These are phyloP conservation scores for Esox lucius DNA, from an alignment of 2,797 vertebrate species.

Conservation along the genomic window DNA sequence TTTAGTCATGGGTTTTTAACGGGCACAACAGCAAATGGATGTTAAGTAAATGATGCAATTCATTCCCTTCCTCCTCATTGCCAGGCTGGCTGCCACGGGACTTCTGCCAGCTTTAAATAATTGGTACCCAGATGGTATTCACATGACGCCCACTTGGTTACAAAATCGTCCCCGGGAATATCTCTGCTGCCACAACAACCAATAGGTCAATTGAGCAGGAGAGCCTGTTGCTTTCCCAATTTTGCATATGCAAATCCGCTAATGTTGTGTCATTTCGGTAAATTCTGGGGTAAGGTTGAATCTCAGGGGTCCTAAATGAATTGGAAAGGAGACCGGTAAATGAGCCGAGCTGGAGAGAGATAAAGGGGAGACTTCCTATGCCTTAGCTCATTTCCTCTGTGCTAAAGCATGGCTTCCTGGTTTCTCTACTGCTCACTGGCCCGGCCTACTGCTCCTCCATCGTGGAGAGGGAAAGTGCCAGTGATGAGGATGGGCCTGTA, in stretches of 20 bases:
- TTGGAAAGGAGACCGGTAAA: slow-evolving; percentile 82
- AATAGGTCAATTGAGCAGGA: slow-evolving; percentile 85
- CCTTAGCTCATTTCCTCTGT: slow-evolving; percentile 60
- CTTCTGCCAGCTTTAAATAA: slow-evolving; percentile 96
- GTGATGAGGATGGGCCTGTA: slow-evolving; percentile 61
- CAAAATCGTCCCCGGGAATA: slow-evolving; percentile 86
- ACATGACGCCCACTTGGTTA: slow-evolving; percentile 91
- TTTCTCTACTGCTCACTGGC: slow-evolving; percentile 43
- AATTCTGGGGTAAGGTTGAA: slow-evolving; percentile 78
- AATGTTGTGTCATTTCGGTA: slow-evolving; percentile 85
- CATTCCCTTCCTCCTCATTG: slow-evolving; percentile 91
- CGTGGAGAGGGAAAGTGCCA: slow-evolving; percentile 53
- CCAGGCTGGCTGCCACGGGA: slow-evolving; percentile 90
- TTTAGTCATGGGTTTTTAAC: slow-evolving; percentile 96
- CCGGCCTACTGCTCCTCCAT: background rate
- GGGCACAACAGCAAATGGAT: slow-evolving; percentile 88
- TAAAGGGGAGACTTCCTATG: slow-evolving; percentile 61
- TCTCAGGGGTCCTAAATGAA: slow-evolving; percentile 82
- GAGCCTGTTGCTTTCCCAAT: slow-evolving; percentile 86
- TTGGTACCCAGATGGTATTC: slow-evolving; percentile 96
- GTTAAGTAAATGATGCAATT: slow-evolving; percentile 99
- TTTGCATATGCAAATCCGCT: slow-evolving; percentile 86
- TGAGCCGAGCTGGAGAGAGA: slow-evolving; percentile 62
- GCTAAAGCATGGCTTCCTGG: slow-evolving; percentile 62
- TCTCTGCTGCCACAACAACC: slow-evolving; percentile 86